Evolutionary conservation across 2,888 invertebrate species (phyloP).

Genomic region (Torymus texanus): DNA sequence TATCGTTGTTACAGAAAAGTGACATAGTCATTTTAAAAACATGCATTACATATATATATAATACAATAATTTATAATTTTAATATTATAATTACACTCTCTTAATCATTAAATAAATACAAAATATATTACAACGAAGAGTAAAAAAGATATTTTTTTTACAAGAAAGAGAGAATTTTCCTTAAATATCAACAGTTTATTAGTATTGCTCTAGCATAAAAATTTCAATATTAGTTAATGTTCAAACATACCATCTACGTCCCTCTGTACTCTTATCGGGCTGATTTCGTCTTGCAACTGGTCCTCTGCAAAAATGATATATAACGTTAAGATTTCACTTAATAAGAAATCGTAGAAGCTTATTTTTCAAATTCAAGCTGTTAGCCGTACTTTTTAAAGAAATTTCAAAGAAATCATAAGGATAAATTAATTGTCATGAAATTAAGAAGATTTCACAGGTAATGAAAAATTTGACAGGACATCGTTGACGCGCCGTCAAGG

Average conservation of each 20-base stretch:
- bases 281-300: constrained; percentile 59
- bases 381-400: too few species aligned
- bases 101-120: constrained; percentile 41
- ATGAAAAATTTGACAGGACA: constrained; percentile 36
- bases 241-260: constrained; percentile 69
- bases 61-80: constrained; percentile 28
- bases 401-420: too few species aligned
- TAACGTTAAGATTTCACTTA: too few species aligned
- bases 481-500: constrained; percentile 62
- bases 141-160: constrained; percentile 20
- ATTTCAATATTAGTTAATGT: background rate
- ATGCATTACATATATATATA: constrained; percentile 47
- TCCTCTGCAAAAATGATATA: constrained; percentile 59
- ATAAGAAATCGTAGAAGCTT: too few species aligned
- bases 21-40: constrained; percentile 18
- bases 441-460: background rate
- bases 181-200: background rate
- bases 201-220: constrained; percentile 14
- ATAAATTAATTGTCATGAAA: too few species aligned
- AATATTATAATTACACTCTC: constrained; percentile 32
- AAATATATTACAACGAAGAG: constrained; percentile 34
- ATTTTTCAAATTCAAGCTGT: too few species aligned
- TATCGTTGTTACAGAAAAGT: constrained; percentile 22
- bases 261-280: constrained; percentile 65
- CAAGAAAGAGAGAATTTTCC: background rate